Conservation (phyloP, 2,113 vertebrate species). For the Formicarius rufipectus region DNA sequence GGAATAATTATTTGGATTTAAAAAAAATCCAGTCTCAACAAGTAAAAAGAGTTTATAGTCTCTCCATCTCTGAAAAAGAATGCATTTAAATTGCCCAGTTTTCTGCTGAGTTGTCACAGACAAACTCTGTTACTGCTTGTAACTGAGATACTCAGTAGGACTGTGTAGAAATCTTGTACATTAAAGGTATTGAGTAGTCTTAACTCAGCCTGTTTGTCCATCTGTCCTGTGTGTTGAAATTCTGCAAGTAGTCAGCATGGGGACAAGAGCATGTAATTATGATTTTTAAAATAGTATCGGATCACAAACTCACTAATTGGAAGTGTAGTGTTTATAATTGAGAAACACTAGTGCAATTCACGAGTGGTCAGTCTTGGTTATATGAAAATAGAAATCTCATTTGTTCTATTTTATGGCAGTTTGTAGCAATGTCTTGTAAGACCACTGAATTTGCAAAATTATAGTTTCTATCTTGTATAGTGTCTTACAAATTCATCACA, state of each 20-base stretch:
- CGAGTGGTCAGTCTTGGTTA: not conserved
- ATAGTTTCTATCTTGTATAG: not conserved
- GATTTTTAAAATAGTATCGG: not conserved
- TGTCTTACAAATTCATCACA: not conserved
- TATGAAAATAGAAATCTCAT: not conserved
- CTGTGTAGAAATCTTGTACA: not conserved
- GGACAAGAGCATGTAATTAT: not conserved
- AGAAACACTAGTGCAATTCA: not conserved
- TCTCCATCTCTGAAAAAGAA: not conserved
- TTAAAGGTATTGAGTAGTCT: not conserved
- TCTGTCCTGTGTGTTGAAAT: not conserved
- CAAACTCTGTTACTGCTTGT: not conserved
- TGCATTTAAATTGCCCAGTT: not conserved
- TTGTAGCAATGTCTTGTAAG: not conserved
- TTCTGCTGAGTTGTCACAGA: not conserved
- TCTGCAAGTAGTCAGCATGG: not conserved
- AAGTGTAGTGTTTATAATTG: not conserved
- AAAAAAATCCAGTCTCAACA: not conserved
- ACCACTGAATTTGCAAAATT: not conserved
- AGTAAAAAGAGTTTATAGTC: not conserved
- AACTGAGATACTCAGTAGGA: not conserved
- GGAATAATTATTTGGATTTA: not conserved
- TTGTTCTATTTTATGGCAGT: not conserved
- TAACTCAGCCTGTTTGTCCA: not conserved
- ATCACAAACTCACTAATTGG: not conserved